Evolutionary conservation across 2,113 vertebrate genomes (phyloP), one percentile per base, ranked within the genome.

Genomic region (Thamnaconus septentrionalis): DNA sequence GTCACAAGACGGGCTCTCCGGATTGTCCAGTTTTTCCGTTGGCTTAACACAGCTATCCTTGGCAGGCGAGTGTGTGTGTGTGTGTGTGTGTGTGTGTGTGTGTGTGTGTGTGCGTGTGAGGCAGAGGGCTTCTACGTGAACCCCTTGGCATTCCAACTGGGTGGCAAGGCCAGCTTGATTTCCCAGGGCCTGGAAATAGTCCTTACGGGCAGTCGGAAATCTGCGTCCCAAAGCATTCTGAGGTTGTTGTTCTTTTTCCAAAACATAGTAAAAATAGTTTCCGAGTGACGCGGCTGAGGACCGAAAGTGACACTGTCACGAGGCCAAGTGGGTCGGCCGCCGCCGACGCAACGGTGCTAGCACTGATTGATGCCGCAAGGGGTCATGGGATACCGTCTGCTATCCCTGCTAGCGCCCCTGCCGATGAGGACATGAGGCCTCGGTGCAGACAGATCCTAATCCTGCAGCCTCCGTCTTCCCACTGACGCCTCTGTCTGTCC

Each of bases 241-340:
- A 45, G 8, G 3, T 7, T 48, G 52, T 56, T 46, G 78, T 54
- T 8, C 9, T 80, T 86, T 84, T 76, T 52, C 53, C 57, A 81
- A 59, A 81, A 83, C 66, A 70, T 81, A 82, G 66, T 76, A 79
- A 82, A 90, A 89, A 87, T 86, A 84, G 55, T 78, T 85, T 74
- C 67, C 65, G 0, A 53, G 69, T 81, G 81, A 84, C 58, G 9
- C 18, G 6, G 45, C 48, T n/a, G 61, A 46, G 18, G 3, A 53
- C 66, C 63, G 18, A 71, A 69, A 68, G 51, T 58, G 59, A 75
- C 63, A 66, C 11, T 67, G 67, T 67, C 47, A 18, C 6, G 3
- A 8, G 57, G 73, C 83, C 84, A 86, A 87, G 64, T 84, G 69
- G 79, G 84, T 85, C 81, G 75, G 60, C 56, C 39, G 40, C 70